These are phyloP conservation scores for Cylindroiulus punctatus DNA, from an alignment of 2,888 invertebrate genomes.

Conservation along the genomic window DNA sequence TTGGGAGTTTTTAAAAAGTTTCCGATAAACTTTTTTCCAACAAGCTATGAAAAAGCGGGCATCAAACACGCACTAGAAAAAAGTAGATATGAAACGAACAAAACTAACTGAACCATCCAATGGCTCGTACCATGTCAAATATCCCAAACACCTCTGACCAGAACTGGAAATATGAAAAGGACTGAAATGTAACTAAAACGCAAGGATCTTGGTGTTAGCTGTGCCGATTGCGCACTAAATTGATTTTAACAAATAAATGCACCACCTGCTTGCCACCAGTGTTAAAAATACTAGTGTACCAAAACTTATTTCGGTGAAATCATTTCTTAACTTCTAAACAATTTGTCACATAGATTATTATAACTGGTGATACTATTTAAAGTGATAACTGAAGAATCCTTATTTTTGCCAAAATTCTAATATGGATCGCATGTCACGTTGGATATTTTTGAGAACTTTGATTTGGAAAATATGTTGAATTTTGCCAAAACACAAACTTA, in stretches of 20 bases:
- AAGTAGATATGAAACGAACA: neutral
- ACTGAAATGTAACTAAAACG: slow-evolving; percentile 5
- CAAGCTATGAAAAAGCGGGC: slow-evolving; percentile 24
- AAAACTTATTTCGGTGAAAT: too few species aligned
- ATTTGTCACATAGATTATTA: too few species aligned
- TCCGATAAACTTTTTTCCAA: neutral
- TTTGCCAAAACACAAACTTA: too few species aligned
- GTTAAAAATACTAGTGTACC: neutral
- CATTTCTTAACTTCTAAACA: too few species aligned
- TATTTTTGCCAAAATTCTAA: too few species aligned
- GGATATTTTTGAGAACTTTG: too few species aligned
- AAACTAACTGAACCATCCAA: slow-evolving; percentile 50
- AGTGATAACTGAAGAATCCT: too few species aligned
- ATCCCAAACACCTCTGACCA: slow-evolving; percentile 97
- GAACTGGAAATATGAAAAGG: slow-evolving; percentile 79
- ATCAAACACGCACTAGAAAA: slow-evolving; percentile 19
- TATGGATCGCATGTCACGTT: too few species aligned
- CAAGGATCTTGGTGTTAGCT: neutral
- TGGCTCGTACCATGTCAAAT: slow-evolving; percentile 87
- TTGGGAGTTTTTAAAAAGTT: neutral
- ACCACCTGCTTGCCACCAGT: neutral
- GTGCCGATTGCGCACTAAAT: neutral
- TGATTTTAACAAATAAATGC: neutral
- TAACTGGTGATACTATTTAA: too few species aligned
- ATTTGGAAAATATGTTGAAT: too few species aligned